A percentile compares a stretch with the other conserved stretches of the same genome.
These are phyloP conservation scores for Siphamia tubifer DNA, from an alignment of 2,113 vertebrate genomes.

Conservation along the genomic window DNA sequence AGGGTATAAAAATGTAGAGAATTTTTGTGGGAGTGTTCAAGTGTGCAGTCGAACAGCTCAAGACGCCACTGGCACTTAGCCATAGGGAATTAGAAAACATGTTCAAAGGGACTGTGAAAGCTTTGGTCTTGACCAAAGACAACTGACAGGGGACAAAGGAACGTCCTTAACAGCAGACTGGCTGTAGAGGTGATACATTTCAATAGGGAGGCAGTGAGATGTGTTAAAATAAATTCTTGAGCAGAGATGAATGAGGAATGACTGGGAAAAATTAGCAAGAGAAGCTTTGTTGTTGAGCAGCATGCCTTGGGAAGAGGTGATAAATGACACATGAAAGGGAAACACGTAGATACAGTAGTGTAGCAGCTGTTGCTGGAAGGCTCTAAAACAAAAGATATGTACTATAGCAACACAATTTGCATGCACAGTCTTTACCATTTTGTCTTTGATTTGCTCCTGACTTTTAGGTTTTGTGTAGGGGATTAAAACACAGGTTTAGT, in stretches of 20 bases:
- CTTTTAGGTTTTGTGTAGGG: not conserved
- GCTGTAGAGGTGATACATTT: not conserved
- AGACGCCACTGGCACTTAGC: slow-evolving; percentile 7
- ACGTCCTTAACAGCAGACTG: not conserved
- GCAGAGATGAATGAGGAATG: not conserved
- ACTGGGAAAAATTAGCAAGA: not conserved
- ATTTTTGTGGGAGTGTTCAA: not conserved
- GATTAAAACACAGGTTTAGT: not conserved
- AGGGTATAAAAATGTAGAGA: not conserved
- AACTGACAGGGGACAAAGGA: slow-evolving; percentile 31
- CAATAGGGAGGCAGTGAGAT: not conserved
- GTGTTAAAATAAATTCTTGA: slow-evolving; percentile 6
- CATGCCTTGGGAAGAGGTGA: not conserved
- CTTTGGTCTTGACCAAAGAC: slow-evolving; percentile 55
- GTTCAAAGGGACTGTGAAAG: slow-evolving; percentile 41
- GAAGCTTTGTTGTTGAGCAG: not conserved
- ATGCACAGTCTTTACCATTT: not conserved
- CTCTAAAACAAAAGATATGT: not conserved
- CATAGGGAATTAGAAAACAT: slow-evolving; percentile 32
- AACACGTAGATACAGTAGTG: not conserved
- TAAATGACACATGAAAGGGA: slow-evolving; percentile 2
- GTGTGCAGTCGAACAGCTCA: not conserved
- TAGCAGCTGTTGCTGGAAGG: not conserved
- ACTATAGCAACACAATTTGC: not conserved
- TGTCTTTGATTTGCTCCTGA: not conserved